These are phyloP conservation scores for Microctenopoma stevenorrisi DNA, from an alignment of 2,797 vertebrate genomes.

Conservation along the genomic window DNA sequence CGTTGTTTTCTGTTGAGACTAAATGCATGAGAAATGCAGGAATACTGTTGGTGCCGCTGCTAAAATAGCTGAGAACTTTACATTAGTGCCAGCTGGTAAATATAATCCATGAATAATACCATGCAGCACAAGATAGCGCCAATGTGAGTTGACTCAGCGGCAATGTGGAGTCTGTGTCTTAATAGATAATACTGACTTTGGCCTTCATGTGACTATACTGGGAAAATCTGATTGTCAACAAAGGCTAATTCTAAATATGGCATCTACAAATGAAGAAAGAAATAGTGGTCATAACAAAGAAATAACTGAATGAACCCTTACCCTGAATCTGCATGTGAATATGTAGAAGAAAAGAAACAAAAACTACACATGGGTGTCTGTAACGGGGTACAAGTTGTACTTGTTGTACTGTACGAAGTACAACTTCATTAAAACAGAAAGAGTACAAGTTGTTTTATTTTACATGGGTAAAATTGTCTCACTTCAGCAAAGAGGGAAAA, in stretches of 20 bases:
- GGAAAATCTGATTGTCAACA: conserved; percentile 19
- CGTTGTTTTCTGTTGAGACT: conserved; percentile 53
- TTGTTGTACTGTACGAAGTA: conserved; percentile 2
- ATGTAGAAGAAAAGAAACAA: background rate
- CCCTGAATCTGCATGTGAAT: conserved; percentile 1
- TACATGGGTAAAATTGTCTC: background rate
- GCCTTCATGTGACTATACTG: conserved; percentile 28
- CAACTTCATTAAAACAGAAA: conserved; percentile 52
- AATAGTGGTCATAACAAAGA: conserved; percentile 3
- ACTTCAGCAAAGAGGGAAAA: background rate
- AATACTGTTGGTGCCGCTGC: conserved; percentile 52
- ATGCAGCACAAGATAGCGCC: conserved; percentile 37
- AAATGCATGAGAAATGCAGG: conserved; percentile 56
- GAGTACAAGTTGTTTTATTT: background rate
- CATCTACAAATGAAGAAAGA: conserved; percentile 2
- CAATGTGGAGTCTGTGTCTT: conserved; percentile 56
- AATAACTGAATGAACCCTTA: conserved; percentile 6
- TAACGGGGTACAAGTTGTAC: background rate
- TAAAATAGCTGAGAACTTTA: conserved; percentile 65
- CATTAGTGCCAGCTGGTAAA: conserved; percentile 67
- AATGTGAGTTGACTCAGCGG: conserved; percentile 68
- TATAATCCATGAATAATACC: conserved; percentile 65
- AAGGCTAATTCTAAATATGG: conserved; percentile 19
- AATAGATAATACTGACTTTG: conserved; percentile 54
- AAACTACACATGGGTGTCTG: conserved; percentile 7